These are phyloP conservation scores for Drosophila pseudoobscura DNA, from an alignment of 1,140 invertebrate species.

Conservation along the genomic window DNA sequence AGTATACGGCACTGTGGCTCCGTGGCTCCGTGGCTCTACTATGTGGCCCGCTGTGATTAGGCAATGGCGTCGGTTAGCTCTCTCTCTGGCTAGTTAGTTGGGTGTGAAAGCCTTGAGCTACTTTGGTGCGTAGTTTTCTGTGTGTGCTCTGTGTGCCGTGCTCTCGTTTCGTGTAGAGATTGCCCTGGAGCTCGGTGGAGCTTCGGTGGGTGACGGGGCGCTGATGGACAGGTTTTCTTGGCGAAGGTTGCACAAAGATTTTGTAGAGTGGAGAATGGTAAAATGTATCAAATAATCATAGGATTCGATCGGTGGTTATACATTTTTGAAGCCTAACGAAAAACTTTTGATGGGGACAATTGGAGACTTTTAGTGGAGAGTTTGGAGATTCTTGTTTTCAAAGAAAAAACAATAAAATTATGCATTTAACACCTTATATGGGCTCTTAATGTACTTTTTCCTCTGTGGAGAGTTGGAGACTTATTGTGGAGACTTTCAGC, in stretches of 20 bases:
- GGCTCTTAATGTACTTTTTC: too few species aligned
- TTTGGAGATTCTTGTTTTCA: neutral
- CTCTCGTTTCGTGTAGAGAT: constrained; percentile 8
- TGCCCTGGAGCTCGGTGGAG: constrained; percentile 6
- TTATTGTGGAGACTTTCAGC: too few species aligned
- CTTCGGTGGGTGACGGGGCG: neutral
- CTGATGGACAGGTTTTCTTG: neutral
- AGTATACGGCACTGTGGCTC: constrained; percentile 3
- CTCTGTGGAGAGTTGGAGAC: too few species aligned
- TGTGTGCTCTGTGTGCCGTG: too few species aligned
- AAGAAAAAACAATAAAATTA: too few species aligned
- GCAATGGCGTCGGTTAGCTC: constrained; percentile 60
- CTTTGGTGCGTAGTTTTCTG: constrained; percentile 46
- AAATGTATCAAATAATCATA: too few species aligned
- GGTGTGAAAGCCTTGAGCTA: constrained; percentile 68
- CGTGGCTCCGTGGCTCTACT: constrained; percentile 25
- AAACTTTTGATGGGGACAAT: neutral
- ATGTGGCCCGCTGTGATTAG: constrained; percentile 42
- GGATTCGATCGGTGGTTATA: too few species aligned
- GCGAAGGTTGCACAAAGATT: neutral
- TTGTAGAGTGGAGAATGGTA: neutral
- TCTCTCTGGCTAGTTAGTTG: constrained; percentile 31
- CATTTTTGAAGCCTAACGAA: neutral
- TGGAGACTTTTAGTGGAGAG: neutral
- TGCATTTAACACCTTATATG: too few species aligned